Conservation (phyloP, 2,113 vertebrate species). For the Spilogale gracilis region DNA sequence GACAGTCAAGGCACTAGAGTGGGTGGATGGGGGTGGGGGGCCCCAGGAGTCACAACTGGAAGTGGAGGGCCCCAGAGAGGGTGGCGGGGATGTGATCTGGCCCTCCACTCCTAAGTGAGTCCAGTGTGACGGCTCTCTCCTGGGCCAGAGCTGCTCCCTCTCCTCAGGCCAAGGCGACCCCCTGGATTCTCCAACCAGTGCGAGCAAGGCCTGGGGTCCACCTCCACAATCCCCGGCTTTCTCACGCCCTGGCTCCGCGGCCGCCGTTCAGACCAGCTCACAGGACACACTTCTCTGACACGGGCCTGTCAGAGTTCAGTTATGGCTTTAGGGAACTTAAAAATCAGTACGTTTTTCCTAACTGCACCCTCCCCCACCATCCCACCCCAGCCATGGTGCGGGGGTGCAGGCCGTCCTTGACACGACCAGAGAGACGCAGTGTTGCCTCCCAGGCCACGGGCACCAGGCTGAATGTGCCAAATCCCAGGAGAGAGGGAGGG, state of each 20-base stretch:
- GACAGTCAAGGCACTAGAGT: constrained; percentile 76
- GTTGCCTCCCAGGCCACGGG: neutral
- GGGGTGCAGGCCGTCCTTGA: neutral
- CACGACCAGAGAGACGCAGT: neutral
- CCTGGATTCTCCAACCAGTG: neutral
- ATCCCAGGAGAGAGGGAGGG: neutral
- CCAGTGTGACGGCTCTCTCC: neutral
- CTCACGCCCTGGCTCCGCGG: neutral
- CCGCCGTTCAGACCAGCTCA: neutral
- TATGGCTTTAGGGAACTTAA: constrained; percentile 59
- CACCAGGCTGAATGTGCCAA: rapidly evolving
- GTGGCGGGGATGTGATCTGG: neutral
- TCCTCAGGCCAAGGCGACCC: neutral
- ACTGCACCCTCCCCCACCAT: neutral
- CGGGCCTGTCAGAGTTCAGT: neutral
- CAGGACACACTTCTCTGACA: neutral
- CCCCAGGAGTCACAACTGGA: neutral
- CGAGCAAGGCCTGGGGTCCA: neutral
- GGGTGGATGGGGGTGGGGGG: neutral
- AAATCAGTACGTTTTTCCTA: neutral
- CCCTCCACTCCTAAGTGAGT: neutral
- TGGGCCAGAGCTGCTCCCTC: neutral
- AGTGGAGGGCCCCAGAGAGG: neutral
- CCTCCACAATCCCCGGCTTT: neutral
- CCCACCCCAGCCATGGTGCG: neutral